These are phyloP conservation scores for Puntigrus tetrazona DNA, from an alignment of 2,113 vertebrate species.

Conservation along the genomic window DNA sequence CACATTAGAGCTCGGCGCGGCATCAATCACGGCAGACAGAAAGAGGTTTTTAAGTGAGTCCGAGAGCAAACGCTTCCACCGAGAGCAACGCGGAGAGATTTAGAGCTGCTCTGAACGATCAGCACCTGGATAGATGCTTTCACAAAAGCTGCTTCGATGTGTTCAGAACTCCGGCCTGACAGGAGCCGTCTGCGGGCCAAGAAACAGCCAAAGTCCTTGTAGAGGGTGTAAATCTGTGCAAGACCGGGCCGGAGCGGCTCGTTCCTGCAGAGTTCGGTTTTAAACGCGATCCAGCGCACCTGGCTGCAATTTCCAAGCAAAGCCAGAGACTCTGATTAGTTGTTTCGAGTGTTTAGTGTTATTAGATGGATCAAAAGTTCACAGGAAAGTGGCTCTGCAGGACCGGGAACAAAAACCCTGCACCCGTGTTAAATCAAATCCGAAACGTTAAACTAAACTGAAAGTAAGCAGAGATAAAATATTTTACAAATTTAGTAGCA, in stretches of 20 bases:
- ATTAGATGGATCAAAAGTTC: background rate
- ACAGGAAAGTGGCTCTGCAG: background rate
- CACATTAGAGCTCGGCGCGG: background rate
- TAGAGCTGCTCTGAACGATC: background rate
- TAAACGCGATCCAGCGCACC: background rate
- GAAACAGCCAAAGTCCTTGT: background rate
- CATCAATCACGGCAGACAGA: conserved; percentile 10
- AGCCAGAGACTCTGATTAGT: background rate
- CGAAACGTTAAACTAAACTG: background rate
- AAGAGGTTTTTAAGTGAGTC: conserved; percentile 4
- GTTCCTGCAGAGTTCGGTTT: background rate
- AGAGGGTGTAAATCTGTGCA: background rate
- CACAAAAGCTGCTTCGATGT: background rate
- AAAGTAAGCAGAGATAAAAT: background rate
- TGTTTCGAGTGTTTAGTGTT: background rate
- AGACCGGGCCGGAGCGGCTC: background rate
- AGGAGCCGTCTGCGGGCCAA: background rate
- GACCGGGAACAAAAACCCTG: background rate
- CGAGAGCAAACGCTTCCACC: background rate
- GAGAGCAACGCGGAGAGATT: background rate
- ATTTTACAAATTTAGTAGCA: too few species aligned
- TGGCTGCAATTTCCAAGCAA: background rate
- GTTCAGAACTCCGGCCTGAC: background rate
- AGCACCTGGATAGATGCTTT: background rate
- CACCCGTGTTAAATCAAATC: background rate